Conservation (phyloP, 2,888 invertebrate species). For the Smittia aterrima region DNA sequence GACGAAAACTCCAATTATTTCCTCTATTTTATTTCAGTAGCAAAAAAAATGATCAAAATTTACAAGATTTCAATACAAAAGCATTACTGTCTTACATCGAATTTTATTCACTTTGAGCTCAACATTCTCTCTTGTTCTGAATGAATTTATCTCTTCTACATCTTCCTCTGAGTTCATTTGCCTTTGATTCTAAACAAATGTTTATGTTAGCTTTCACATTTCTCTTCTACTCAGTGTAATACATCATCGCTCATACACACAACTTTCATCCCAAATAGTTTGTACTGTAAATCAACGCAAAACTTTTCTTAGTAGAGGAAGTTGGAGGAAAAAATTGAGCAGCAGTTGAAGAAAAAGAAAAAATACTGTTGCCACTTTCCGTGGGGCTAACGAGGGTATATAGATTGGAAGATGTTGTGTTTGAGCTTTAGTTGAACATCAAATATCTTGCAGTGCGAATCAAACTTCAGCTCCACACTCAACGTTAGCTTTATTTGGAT, state of each 20-base stretch:
- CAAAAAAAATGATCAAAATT: background rate
- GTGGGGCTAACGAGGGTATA: conserved; percentile 38
- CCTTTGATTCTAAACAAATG: too few relatives aligned
- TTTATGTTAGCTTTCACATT: too few relatives aligned
- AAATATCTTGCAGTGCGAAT: conserved; percentile 33
- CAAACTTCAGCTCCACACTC: background rate
- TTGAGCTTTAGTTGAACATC: conserved; percentile 41
- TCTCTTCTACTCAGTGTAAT: too few relatives aligned
- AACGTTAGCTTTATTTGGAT: conserved; percentile 7
- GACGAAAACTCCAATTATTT: conserved; percentile 7
- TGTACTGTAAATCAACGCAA: background rate
- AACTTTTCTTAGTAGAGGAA: background rate
- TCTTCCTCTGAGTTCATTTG: too few relatives aligned
- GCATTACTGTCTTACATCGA: background rate
- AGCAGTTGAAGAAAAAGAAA: conserved; percentile 31
- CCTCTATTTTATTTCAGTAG: background rate
- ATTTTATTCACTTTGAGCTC: too few relatives aligned
- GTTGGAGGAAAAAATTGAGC: conserved; percentile 32
- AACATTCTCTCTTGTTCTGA: too few relatives aligned
- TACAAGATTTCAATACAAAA: background rate
- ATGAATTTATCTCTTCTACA: too few relatives aligned
- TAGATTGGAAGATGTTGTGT: conserved; percentile 37
- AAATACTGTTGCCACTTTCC: conserved; percentile 28
- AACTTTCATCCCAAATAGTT: too few relatives aligned
- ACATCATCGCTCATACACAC: too few relatives aligned